Evolutionary conservation across 2,797 vertebrate species (phyloP), one percentile per base, ranked within the genome.

Genomic region (Lutjanus campechanus): DNA sequence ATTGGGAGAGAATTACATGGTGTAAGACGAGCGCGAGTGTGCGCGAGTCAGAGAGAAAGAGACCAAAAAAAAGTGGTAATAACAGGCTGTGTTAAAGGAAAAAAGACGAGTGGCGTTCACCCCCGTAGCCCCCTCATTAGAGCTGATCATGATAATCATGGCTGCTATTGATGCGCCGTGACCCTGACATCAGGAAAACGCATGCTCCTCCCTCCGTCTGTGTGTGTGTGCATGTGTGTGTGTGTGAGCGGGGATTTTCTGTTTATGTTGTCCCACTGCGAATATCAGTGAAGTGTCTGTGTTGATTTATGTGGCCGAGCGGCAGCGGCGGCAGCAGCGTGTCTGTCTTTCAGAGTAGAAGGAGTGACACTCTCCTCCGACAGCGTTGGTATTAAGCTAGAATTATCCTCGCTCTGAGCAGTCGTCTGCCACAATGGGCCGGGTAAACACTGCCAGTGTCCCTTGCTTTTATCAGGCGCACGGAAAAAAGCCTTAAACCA

Each of bases 71-170:
- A 77, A 82, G 69, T 61, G 82, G 82, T 92, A 93, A 93, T 93
- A 89, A 90, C 90, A 91, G 88, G 82, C 80, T 88, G 89, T 85
- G 88, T 85, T 85, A 65, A 84, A 87, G 81, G 62, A 75, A 72
- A 70, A 66, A 73, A 83, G 83, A 72, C 65, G 71, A 89, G 88
- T 59, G 76, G 75, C 77, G 69, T 77, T 91, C 91, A 82, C 86
- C 85, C 83, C 71, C 12, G 47, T 65, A 56, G 74, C 88, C 88
- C 86, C 77, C 76, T 92, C 89, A 91, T 94, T 93, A 91, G 53
- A 81, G 83, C 83, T 88, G 88, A 92, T 92, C 86, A 90, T 79
- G 81, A 89, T 93, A 91, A 92, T 92, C 88, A 87, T 16, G 77
- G 84, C 83, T 72, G 82, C 85, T 81, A 85, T 90, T 87, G 89